These are phyloP conservation scores for Halcyon malimbica DNA, from an alignment of 2,113 vertebrate species.

Conservation along the genomic window DNA sequence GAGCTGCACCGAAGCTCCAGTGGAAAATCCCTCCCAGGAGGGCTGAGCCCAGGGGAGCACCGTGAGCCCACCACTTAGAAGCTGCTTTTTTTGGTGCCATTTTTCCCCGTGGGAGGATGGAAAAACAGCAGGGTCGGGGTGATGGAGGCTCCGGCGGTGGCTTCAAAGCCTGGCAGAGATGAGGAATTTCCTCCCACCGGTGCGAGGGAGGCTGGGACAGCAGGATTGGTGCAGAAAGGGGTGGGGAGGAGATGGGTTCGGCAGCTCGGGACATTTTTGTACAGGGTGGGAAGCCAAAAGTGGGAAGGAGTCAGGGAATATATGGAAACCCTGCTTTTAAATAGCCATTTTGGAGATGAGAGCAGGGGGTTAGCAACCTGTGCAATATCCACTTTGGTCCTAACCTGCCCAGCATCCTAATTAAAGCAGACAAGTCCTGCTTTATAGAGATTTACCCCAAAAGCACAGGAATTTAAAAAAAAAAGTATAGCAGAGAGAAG, in stretches of 20 bases:
- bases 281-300: not conserved
- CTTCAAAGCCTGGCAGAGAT: not conserved
- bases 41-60: not conserved
- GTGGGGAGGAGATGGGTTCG: not conserved
- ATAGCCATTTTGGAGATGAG: not conserved
- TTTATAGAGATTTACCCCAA: not conserved
- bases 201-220: accelerated
- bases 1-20: not conserved
- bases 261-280: not conserved
- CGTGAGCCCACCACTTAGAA: accelerated
- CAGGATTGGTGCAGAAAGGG: not conserved
- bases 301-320: not conserved
- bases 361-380: not conserved
- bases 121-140: not conserved
- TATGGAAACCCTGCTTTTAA: not conserved
- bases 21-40: not conserved
- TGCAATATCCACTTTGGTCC: not conserved
- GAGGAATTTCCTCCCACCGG: not conserved
- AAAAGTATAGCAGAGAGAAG: accelerated
- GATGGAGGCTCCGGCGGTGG: not conserved
- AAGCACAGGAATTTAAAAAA: not conserved
- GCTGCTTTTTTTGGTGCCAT: not conserved
- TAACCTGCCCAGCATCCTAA: not conserved
- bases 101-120: not conserved
- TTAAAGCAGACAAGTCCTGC: not conserved